Evolutionary conservation across 2,888 invertebrate species (phyloP), one percentile per base, ranked within the genome.

Genomic region (Ornithoptera priamus): DNA sequence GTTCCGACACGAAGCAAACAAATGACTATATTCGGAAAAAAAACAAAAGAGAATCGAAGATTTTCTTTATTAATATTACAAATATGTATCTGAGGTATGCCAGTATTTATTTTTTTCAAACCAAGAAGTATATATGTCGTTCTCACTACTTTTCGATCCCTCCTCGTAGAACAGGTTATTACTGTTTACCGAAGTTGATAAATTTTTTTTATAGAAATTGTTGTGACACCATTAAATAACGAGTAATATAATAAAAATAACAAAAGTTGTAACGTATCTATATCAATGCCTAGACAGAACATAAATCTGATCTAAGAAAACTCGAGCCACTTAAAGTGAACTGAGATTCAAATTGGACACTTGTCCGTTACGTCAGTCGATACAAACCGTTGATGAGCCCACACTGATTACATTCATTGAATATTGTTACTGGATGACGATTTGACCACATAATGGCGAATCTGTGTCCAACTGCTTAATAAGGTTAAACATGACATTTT

Each of bases 341-440:
- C 83, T 81, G 84, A 86, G 88, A 85, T 86, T 88, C 90, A 90
- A 89, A 90, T 91, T 90, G 90, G 86, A 86, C 89, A 87, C 87
- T 85, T 83, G 89, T 77, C 74, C 78, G 82, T 90, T 90, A 88
- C 91, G 90, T 91, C 91, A 92, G 87, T 83, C 81, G 84, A 85
- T 82, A 85, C 85, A 77, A 82, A 84, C 77, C 83, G 83, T 81
- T 87, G 84, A 84, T 83, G 85, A 85, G 82, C 80, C 30, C 77
- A 77, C 82, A 82, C 83, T 88, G 88, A 90, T 90, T 89, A 85
- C 80, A 80, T 79, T 89, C 86, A 88, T 88, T 90, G 87, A 87
- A 82, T 78, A 81, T 82, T 78, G 83, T 83, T 83, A 80, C 81
- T 80, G 83, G 76, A 82, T 78, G 79, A 77, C 75, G 80, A 77